Base-by-base conservation (phyloP, 1,140 invertebrate genomes). In the Euura lappo region DNA sequence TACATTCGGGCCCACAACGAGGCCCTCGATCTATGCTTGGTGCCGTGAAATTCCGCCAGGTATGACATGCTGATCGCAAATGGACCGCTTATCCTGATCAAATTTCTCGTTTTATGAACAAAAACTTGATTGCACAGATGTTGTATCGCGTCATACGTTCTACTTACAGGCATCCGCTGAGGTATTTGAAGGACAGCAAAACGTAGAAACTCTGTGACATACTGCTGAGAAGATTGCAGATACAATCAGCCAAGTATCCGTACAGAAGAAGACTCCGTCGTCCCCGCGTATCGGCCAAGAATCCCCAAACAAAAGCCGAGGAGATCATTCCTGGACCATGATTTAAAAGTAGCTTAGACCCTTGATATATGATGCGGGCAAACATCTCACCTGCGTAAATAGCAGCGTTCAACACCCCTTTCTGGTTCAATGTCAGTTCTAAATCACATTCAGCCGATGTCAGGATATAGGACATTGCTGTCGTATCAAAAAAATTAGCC, bases 161-260 rank as follows among this genome's bases (percentile, higher is more conserved):
- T 79, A 89, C 89, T 91, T 80, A 95, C 94, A 93, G 90, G 72
- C 94, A 90, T 44, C 94, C 94, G 72, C 92, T 92, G 45, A 92
- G 80, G 77, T 94, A 93, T 81, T 94, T 91, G 10, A 92, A 90
- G 0, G 92, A 77, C 2, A 94, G 87, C 51, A 95, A 88, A 78
- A 92, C 88, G 67, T 88, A 88, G 79, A 92, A 94, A 65, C 87
- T 91, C 79, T 93, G 93, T 66, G 92, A 91, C 70, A 93, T 83
- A 42, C 91, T 88, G 6, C 91, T 91, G 0, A 89, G 77, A 5
- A 94, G 77, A 8, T 91, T 92, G 67, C 92, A 90, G 2, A 94
- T 71, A 1, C 90, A 91, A 75, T 94, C 90, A 4, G 91, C 79
- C 11, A 92, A 84, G 80, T 93, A 92, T 1, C 93, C 93, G 81